These are phyloP conservation scores for Bergia puertoricense DNA, from an alignment of 92 coral and sea anemone genomes.

Conservation along the genomic window DNA sequence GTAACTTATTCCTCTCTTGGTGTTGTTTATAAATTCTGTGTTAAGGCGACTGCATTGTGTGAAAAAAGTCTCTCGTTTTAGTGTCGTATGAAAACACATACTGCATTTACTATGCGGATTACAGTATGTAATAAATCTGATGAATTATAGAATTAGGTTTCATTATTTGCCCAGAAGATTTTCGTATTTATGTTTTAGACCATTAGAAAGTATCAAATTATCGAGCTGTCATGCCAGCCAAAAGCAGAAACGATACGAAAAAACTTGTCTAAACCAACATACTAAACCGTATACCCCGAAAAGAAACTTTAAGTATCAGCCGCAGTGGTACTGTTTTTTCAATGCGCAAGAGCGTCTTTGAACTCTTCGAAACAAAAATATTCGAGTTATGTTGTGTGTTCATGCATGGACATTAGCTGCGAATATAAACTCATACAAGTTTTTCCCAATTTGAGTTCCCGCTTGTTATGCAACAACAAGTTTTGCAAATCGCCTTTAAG, in stretches of 20 bases:
- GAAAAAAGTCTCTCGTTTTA: background rate
- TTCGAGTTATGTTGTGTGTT: slow-evolving; percentile 5
- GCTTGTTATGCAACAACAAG: background rate
- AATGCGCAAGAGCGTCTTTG: background rate
- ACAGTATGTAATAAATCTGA: background rate
- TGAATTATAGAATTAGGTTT: slow-evolving; percentile 8
- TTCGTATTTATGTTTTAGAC: slow-evolving; percentile 8
- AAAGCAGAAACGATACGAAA: background rate
- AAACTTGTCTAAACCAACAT: background rate
- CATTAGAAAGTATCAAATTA: slow-evolving; percentile 40
- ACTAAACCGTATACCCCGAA: background rate
- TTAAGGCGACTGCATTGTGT: background rate
- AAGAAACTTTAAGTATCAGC: background rate
- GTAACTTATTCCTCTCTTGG: background rate
- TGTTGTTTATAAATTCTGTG: background rate
- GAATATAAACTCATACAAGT: background rate
- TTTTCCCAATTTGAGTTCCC: background rate
- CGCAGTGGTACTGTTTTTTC: background rate
- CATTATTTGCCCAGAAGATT: slow-evolving; percentile 29
- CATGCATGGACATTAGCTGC: background rate
- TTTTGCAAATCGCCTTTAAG: background rate
- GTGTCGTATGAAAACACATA: background rate
- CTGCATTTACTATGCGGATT: background rate
- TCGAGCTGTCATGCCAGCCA: slow-evolving; percentile 16
- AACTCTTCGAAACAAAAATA: slow-evolving; percentile 1